These are phyloP conservation scores for Fabriciana adippe DNA, from an alignment of 2,888 invertebrate species.

Conservation along the genomic window DNA sequence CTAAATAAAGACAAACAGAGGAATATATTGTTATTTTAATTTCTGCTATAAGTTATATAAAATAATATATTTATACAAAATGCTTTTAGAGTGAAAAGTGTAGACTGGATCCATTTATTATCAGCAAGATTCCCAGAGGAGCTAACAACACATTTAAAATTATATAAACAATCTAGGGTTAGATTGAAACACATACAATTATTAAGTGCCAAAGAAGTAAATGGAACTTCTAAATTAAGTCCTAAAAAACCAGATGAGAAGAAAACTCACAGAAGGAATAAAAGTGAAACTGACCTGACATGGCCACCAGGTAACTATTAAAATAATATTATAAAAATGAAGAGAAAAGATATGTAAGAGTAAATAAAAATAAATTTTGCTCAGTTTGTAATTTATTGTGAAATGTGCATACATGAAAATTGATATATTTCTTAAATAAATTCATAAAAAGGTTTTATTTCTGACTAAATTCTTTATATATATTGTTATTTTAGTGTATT, in stretches of 20 bases:
- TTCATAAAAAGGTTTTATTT: no score
- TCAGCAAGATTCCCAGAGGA: slow-evolving; percentile 95
- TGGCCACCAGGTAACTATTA: slow-evolving; percentile 80
- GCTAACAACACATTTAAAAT: slow-evolving; percentile 92
- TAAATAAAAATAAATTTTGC: neutral
- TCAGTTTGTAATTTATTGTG: no score
- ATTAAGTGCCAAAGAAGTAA: slow-evolving; percentile 71
- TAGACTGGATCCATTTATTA: slow-evolving; percentile 94
- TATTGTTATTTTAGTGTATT: no score
- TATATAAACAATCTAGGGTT: slow-evolving; percentile 90
- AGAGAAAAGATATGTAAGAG: no score
- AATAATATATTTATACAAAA: neutral
- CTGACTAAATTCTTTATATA: no score
- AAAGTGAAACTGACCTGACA: slow-evolving; percentile 88
- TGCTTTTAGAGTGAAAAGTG: slow-evolving; percentile 85
- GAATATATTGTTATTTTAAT: no score
- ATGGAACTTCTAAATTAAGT: slow-evolving; percentile 64
- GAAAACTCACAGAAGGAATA: slow-evolving; percentile 85
- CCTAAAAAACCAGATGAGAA: slow-evolving; percentile 74
- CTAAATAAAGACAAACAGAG: neutral
- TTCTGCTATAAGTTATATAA: neutral
- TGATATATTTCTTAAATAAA: neutral
- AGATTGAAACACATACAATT: slow-evolving; percentile 72
- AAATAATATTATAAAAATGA: neutral
- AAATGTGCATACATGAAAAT: neutral